Evolutionary conservation across 2,113 vertebrate species (phyloP), one percentile per base, ranked within the genome.

Genomic region (Saguinus imperator): DNA sequence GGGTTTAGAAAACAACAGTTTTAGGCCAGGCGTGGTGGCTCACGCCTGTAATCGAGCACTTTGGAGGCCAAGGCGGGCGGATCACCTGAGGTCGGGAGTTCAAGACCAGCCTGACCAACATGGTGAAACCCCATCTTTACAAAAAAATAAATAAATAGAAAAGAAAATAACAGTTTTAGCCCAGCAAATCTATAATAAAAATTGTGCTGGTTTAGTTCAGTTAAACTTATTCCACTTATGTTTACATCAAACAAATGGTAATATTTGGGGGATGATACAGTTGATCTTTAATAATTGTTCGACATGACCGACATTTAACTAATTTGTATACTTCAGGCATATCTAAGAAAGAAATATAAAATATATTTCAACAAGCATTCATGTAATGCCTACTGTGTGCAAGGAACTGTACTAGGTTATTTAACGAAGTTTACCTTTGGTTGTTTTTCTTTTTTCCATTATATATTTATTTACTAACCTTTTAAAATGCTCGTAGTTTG

Each of bases 401-500:
- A 76, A 61, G 32, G n/a, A 50, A 40, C 8, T 66, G 1, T 13
- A 1, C 25, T 52, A 57, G 37, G 18, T 66, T 94, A 43, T 40
- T 87, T n/a, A 89, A 66, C 61, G 21, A 75, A 27, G 10, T 85
- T 88, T 64, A 72, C 85, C n/a, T 87, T 75, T 9, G 57, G 57
- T 58, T 29, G 61, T 29, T 64, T 27, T 64, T 61, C 92, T 96
- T 83, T 91, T 68, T 64, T 84, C 81, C 77, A 88, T 66, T 91
- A 75, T 72, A 94, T 85, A 16, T 87, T 97, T 98, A 91, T 83
- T 95, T 90, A 93, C 43, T 90, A 93, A 35, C 84, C 37, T 96
- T 98, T 97, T 96, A 96, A 98, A 98, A 96, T 95, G 81, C 66
- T 75, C 92, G 37, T 85, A 95, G 91, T 96, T 97, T 94, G 93